These are phyloP conservation scores for Mimumesa dahlbomi DNA, from an alignment of 2,888 invertebrate species.

Conservation along the genomic window DNA sequence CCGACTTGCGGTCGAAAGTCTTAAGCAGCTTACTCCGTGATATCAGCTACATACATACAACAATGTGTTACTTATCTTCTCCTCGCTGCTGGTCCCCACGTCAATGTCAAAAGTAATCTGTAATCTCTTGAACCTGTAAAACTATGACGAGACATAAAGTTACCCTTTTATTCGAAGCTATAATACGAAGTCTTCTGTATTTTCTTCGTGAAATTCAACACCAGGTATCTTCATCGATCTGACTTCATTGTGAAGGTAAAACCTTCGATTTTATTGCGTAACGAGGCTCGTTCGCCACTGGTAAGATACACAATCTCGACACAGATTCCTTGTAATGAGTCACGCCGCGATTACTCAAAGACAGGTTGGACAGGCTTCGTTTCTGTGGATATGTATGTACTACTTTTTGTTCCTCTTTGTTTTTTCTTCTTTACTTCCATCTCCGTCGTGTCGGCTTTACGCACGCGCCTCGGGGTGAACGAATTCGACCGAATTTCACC, in stretches of 20 bases:
- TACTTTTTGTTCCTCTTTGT: neutral
- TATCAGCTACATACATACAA: no score
- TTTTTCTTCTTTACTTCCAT: neutral
- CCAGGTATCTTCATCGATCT: no score
- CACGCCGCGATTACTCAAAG: conserved; percentile 22
- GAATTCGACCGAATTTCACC: conserved; percentile 33
- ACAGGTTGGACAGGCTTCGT: conserved; percentile 23
- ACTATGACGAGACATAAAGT: no score
- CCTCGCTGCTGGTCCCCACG: no score
- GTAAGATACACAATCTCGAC: neutral
- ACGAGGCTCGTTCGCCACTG: neutral
- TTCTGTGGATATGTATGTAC: neutral
- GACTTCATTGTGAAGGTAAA: no score
- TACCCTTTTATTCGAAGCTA: no score
- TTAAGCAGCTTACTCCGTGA: no score
- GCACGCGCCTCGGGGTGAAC: neutral
- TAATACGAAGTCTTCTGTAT: no score
- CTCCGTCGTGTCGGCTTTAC: neutral
- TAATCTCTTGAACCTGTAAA: no score
- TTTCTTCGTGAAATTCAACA: no score
- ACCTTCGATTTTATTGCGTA: neutral
- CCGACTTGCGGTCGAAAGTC: conserved; percentile 59
- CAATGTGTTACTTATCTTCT: no score
- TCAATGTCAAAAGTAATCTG: no score
- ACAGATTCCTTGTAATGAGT: conserved; percentile 29